Base-by-base conservation (phyloP, 2,797 vertebrate species). In the Sebastes goodei region DNA sequence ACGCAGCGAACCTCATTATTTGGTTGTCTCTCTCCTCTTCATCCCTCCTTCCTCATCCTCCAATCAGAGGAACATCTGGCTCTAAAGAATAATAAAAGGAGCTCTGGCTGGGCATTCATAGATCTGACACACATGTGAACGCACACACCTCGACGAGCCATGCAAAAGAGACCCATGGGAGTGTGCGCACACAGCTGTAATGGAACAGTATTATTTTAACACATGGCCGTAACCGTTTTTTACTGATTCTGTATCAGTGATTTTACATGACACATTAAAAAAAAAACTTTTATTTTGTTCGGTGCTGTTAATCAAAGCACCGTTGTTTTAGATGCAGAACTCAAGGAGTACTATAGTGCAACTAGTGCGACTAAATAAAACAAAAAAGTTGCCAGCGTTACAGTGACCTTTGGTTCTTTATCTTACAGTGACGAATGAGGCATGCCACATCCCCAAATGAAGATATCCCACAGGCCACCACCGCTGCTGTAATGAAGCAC, bases 391-490 rank as follows among this genome's bases (percentile, higher is more conserved):
- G 55, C 64, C 21, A n/a, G 74, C 66, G 23, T 81, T 68, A 38
- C 38, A 21, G 30, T 75, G 71, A 82, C 80, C 88, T 88, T 89
- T 92, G 79, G 82, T 89, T 93, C 86, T 90, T 91, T 88, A 83
- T 93, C 86, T 90, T 85, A 80, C 60, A 67, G 87, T 95, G 94
- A 96, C 94, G 93, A 95, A 96, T 92, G 93, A 93, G 92, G 87
- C 85, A 79, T 78, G 90, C 90, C 87, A 91, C 85, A 81, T 93
- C 91, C 42, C 86, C 90, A 94, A 94, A 95, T 90, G 88, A 94
- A 94, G 94, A 94, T 87, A 89, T 94, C 94, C 92, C 94, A 93
- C 81, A 89, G 87, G 93, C 86, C 85, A 90, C 86, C 85, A 91
- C 88, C 84, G 81, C 86, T 78, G 89, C 89, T 85, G 86, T 95